Evolutionary conservation across 2,797 vertebrate species (phyloP).

Genomic region (Lagodon rhomboides): DNA sequence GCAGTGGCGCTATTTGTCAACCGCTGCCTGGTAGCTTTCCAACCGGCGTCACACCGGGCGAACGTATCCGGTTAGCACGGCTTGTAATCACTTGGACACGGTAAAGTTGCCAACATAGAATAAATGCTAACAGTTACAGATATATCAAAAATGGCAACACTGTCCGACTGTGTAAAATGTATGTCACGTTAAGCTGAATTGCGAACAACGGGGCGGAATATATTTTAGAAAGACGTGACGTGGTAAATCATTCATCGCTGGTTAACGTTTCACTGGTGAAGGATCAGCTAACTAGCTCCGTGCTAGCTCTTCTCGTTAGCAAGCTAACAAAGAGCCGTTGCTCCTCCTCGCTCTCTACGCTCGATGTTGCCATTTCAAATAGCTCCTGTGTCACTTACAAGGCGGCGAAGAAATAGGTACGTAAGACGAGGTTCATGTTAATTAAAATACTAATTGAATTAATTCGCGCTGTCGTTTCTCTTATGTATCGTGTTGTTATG

Average conservation of each 20-base stretch:
- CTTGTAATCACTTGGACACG: constrained; percentile 10
- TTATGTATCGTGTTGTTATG: constrained; percentile 12
- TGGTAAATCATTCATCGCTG: constrained; percentile 52
- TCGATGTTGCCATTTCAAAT: constrained; percentile 57
- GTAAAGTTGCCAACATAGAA: constrained; percentile 19
- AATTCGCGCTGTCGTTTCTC: background rate
- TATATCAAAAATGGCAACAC: background rate
- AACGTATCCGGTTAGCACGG: constrained; percentile 31
- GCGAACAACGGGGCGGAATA: background rate
- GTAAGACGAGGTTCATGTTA: background rate
- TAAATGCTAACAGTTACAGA: background rate
- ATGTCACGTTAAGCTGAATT: background rate
- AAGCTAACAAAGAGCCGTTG: constrained; percentile 83
- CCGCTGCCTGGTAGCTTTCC: constrained; percentile 44
- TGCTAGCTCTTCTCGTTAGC: constrained; percentile 65
- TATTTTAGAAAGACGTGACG: constrained; percentile 46
- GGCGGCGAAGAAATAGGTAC: background rate
- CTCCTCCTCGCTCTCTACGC: constrained; percentile 73
- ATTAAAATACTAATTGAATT: background rate
- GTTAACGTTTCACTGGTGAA: constrained; percentile 56
- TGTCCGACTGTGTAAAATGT: background rate
- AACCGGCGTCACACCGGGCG: constrained; percentile 56
- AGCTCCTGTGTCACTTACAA: constrained; percentile 19
- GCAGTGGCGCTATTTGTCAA: constrained; percentile 55
- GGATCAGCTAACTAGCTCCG: constrained; percentile 74